Evolutionary conservation across 2,888 invertebrate genomes (phyloP).

Genomic region (Xestia ashworthii): DNA sequence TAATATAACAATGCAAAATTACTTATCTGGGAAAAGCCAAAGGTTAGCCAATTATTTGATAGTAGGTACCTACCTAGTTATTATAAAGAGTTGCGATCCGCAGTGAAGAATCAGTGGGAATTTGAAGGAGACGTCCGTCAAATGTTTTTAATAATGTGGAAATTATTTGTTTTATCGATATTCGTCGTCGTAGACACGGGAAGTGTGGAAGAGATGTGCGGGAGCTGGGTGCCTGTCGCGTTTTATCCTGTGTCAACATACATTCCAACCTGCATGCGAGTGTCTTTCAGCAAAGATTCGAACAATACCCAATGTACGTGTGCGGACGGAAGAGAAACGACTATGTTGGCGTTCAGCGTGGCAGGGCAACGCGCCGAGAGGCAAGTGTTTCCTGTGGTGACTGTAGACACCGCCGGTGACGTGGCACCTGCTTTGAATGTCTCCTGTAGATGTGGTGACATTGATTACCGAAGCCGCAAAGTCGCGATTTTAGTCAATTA

Average conservation of each 20-base stretch:
- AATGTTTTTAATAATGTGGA: conserved; percentile 24
- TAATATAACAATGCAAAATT: conserved; percentile 4
- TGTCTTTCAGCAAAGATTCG: conserved; percentile 17
- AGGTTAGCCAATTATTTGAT: conserved; percentile 37
- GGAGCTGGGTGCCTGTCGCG: conserved; percentile 39
- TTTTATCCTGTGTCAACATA: conserved; percentile 39
- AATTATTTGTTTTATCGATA: conserved; percentile 8
- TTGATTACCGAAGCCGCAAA: conserved; percentile 24
- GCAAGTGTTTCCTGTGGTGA: conserved; percentile 19
- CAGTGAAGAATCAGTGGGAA: neutral
- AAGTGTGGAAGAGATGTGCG: conserved; percentile 24
- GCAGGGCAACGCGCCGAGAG: neutral
- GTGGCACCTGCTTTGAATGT: conserved; percentile 20
- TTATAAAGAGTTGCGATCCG: conserved; percentile 17
- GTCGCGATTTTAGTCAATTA: conserved; percentile 8
- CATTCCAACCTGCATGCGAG: conserved; percentile 16
- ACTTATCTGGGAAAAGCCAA: conserved; percentile 25
- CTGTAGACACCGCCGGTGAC: neutral
- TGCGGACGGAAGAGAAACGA: conserved; percentile 17
- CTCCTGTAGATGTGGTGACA: conserved; percentile 32
- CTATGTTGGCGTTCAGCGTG: conserved; percentile 12
- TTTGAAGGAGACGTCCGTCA: neutral
- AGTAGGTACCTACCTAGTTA: conserved; percentile 11
- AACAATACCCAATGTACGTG: conserved; percentile 22
- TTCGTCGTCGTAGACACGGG: conserved; percentile 4